Conservation (phyloP, 2,113 vertebrate genomes). For the Gnathochromis pfefferi region DNA sequence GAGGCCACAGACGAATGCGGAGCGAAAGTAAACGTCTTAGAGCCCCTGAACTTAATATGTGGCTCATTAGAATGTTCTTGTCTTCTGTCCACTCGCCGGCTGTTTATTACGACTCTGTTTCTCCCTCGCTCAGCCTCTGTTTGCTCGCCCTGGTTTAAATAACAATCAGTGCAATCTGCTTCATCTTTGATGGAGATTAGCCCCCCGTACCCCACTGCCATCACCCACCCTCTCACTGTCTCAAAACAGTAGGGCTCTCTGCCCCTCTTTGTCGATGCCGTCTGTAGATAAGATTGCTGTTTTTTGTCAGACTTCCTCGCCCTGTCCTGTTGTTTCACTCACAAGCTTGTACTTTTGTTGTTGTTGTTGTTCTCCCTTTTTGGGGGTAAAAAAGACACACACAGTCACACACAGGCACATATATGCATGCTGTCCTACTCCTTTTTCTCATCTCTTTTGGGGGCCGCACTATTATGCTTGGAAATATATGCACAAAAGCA, state of each 20-base stretch:
- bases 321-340: not conserved
- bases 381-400: not conserved
- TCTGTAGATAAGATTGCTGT: conserved; percentile 4
- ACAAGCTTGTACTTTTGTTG: not conserved
- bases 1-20: not conserved
- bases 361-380: not conserved
- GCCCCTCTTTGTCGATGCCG: conserved; percentile 7
- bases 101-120: not conserved
- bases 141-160: conserved; percentile 14
- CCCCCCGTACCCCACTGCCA: not conserved
- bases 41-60: not conserved
- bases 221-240: not conserved
- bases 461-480: not conserved
- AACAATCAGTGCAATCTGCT: conserved; percentile 20
- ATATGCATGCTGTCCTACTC: not conserved
- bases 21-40: not conserved
- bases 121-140: not conserved
- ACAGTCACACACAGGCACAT: not conserved
- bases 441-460: not conserved
- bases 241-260: conserved; percentile 10
- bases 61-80: not conserved
- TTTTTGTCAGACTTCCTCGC: not conserved
- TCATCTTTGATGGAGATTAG: conserved; percentile 26
- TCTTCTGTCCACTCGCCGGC: not conserved
- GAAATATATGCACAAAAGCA: conserved; percentile 3